Percentiles rank a stretch among this genome's conserved stretches.
These are phyloP conservation scores for Pachyuromys duprasi DNA, from an alignment of 2,797 vertebrate species.

Conservation along the genomic window DNA sequence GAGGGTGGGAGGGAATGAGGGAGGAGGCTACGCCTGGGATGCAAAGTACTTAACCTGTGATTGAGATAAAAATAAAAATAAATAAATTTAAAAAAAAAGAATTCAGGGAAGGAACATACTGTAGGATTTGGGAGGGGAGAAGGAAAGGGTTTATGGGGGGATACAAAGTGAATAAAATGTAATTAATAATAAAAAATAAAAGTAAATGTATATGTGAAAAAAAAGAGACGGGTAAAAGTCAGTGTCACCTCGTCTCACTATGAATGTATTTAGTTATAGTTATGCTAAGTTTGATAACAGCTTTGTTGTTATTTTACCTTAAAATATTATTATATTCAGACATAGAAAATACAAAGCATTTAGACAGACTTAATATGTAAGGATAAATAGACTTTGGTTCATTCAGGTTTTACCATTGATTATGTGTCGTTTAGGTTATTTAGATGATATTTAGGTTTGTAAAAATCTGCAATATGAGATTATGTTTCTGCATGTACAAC, in stretches of 20 bases:
- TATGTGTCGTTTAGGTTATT: not conserved
- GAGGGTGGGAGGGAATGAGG: too few relatives aligned
- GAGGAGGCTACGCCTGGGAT: too few relatives aligned
- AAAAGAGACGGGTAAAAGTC: not conserved
- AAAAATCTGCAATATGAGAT: not conserved
- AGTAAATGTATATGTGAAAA: too few relatives aligned
- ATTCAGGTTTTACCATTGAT: not conserved
- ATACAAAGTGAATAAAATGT: too few relatives aligned
- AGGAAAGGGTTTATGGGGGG: too few relatives aligned
- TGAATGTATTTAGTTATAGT: not conserved
- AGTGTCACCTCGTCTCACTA: not conserved
- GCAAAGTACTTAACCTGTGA: too few relatives aligned
- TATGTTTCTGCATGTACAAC: not conserved
- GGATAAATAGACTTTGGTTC: not conserved
- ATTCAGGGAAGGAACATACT: too few relatives aligned
- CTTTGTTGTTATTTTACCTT: not conserved
- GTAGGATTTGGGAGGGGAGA: too few relatives aligned
- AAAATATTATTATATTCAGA: not conserved
- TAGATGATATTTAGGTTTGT: not conserved
- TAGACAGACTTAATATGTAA: not conserved
- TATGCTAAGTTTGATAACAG: not conserved
- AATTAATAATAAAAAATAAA: too few relatives aligned
- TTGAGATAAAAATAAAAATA: too few relatives aligned
- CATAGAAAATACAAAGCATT: not conserved
- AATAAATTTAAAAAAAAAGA: too few relatives aligned